These are phyloP conservation scores for Pluvialis apricaria DNA, from an alignment of 2,113 vertebrate species.

Conservation along the genomic window DNA sequence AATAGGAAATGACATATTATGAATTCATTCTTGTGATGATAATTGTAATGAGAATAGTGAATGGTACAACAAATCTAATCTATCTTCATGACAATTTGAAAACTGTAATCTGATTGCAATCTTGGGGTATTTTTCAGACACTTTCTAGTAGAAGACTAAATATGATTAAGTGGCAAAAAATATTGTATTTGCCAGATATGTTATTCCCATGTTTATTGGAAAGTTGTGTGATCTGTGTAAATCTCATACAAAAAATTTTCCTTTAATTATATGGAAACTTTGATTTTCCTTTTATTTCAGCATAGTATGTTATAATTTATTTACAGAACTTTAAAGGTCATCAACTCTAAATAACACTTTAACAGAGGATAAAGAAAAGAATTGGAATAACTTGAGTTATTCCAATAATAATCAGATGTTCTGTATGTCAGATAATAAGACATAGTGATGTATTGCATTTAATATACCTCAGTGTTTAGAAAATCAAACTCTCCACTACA, in stretches of 20 bases:
- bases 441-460: background rate
- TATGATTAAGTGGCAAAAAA: background rate
- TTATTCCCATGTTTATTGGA: background rate
- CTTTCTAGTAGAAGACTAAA: background rate
- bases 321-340: background rate
- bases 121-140: slow-evolving; percentile 4
- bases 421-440: background rate
- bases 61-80: slow-evolving; percentile 62
- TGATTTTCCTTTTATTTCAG: background rate
- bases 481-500: background rate
- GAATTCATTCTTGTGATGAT: slow-evolving; percentile 62
- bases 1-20: slow-evolving; percentile 62
- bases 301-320: background rate
- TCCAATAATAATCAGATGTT: background rate
- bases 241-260: background rate
- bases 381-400: background rate
- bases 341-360: background rate
- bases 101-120: slow-evolving; percentile 17
- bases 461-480: background rate
- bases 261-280: background rate
- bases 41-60: slow-evolving; percentile 61
- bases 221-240: background rate
- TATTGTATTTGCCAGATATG: background rate
- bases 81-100: slow-evolving; percentile 53
- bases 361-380: background rate